Percentiles rank a stretch among this genome's conserved stretches.
Evolutionary conservation across 2,113 vertebrate genomes (phyloP).

Genomic region (Hystrix cristata): DNA sequence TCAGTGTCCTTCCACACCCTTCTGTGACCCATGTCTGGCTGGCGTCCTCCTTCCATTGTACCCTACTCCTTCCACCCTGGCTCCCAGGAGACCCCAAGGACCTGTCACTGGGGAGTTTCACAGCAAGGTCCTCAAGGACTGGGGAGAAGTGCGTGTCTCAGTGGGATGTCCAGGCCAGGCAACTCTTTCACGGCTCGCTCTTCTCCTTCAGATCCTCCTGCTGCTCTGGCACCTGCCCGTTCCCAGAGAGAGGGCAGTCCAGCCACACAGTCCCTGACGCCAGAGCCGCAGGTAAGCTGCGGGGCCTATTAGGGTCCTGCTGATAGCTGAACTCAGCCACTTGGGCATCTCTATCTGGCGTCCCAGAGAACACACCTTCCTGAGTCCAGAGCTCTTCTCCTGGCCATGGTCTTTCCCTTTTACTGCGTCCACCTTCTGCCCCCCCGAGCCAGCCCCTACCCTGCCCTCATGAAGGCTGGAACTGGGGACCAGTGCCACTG

Average conservation of each 20-base stretch:
- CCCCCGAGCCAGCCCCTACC: background rate
- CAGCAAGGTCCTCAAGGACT: background rate
- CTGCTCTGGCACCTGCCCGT: slow-evolving; percentile 3
- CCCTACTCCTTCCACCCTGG: background rate
- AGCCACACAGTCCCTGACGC: background rate
- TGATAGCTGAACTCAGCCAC: background rate
- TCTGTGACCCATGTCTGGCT: background rate
- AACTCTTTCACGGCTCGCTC: slow-evolving; percentile 36
- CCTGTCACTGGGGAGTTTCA: background rate
- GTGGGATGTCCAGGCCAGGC: background rate
- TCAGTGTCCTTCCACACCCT: background rate
- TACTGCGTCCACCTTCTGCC: background rate
- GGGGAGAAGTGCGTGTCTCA: background rate
- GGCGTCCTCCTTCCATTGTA: background rate
- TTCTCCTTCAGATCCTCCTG: slow-evolving; percentile 58
- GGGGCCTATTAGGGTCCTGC: too few species aligned
- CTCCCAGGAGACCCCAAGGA: background rate
- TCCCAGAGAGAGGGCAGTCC: slow-evolving; percentile 19
- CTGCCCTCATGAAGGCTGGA: background rate
- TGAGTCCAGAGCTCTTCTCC: background rate
- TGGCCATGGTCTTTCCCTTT: background rate
- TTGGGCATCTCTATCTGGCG: background rate
- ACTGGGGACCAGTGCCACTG: background rate
- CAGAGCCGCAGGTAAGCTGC: slow-evolving; percentile 65
- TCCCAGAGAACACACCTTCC: background rate